phyloP scores from a whole-genome alignment of 2,113 vertebrate species.

The Manacus vitellinus region DNA sequence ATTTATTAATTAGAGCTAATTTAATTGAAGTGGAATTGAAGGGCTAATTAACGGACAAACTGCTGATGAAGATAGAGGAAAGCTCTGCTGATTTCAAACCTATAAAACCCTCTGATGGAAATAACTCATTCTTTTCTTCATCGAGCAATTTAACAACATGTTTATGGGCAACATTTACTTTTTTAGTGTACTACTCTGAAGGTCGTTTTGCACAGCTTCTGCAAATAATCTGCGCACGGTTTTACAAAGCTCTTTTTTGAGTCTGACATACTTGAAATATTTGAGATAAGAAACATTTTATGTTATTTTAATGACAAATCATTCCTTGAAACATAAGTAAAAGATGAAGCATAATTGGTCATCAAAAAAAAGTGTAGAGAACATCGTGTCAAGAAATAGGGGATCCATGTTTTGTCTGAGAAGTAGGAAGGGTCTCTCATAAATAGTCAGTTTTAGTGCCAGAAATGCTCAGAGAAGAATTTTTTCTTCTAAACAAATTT shows the following conservation, averaged over 20 bases:
- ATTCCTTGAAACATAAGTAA: not conserved
- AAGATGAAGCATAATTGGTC: not conserved
- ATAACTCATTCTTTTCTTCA: constrained; percentile 63
- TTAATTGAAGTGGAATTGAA: constrained; percentile 93
- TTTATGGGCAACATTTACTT: constrained; percentile 50
- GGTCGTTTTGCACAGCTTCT: constrained; percentile 46
- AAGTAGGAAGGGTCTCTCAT: not conserved
- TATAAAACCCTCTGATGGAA: constrained; percentile 62
- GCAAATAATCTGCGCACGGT: not conserved
- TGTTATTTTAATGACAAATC: not conserved
- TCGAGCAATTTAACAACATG: constrained; percentile 47
- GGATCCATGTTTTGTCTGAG: not conserved
- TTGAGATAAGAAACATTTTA: not conserved
- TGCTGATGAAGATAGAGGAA: constrained; percentile 78
- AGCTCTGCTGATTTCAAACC: constrained; percentile 73
- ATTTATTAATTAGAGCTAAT: constrained; percentile 99
- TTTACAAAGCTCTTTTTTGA: not conserved
- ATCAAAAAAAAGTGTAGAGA: not conserved
- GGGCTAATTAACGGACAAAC: constrained; percentile 92
- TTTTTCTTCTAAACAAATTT: not conserved
- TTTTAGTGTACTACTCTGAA: constrained; percentile 47
- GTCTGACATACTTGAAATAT: not conserved
- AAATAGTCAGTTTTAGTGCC: not conserved
- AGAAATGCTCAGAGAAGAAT: not conserved
- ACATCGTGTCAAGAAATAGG: not conserved